Conservation (phyloP, 2,113 vertebrate species). For the Cinclus cinclus region DNA sequence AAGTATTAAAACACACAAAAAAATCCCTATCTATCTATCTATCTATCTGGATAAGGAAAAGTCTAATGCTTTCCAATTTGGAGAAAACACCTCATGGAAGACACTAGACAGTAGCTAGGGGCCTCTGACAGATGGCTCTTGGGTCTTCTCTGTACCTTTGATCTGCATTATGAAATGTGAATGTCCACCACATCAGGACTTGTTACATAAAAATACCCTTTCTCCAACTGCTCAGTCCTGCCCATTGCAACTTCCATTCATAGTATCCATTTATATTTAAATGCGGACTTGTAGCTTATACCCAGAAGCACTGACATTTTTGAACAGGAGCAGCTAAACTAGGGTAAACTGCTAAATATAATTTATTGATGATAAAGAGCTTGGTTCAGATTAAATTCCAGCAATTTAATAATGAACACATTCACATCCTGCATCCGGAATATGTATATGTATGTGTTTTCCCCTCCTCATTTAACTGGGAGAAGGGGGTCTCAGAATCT, state of each 20-base stretch:
- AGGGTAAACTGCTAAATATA: constrained; percentile 65
- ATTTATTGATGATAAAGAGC: constrained; percentile 69
- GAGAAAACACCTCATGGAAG: constrained; percentile 61
- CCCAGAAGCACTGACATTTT: constrained; percentile 67
- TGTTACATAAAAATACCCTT: constrained; percentile 69
- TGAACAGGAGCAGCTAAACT: constrained; percentile 65
- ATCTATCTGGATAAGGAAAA: constrained; percentile 5
- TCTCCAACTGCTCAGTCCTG: constrained; percentile 46
- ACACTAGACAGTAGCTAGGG: constrained; percentile 59
- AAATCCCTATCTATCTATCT: neutral
- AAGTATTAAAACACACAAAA: neutral
- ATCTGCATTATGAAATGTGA: constrained; percentile 79
- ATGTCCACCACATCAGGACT: constrained; percentile 61
- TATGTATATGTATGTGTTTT: constrained; percentile 54
- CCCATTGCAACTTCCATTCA: constrained; percentile 51
- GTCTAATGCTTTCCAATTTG: constrained; percentile 67
- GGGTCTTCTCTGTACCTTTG: constrained; percentile 73
- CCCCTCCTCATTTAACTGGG: constrained; percentile 39
- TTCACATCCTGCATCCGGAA: constrained; percentile 51
- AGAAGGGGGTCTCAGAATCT: constrained; percentile 61
- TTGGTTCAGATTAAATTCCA: constrained; percentile 66
- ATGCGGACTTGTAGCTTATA: constrained; percentile 59
- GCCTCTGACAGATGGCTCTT: constrained; percentile 64
- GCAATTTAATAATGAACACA: constrained; percentile 69
- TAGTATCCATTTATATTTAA: constrained; percentile 54